Percentiles rank a stretch among this genome's conserved stretches.
phyloP scores from a whole-genome alignment of 1,140 invertebrate genomes.

The Dreissena polymorpha region DNA sequence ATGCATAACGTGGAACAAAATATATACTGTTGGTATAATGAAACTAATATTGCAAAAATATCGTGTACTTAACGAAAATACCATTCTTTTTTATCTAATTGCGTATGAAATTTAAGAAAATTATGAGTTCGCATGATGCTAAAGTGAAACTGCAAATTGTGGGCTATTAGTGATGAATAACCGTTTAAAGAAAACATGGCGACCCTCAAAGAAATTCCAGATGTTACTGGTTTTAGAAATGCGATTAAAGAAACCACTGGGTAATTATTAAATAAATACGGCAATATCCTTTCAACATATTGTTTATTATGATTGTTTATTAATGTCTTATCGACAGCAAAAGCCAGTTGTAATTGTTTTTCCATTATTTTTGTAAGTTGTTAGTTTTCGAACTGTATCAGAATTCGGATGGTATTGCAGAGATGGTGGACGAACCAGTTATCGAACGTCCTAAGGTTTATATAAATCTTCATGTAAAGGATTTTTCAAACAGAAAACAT shows the following conservation, averaged over 20 bases:
- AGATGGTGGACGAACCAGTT: conserved; percentile 10
- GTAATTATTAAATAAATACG: not conserved
- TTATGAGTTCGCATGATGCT: too few relatives aligned
- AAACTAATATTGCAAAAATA: too few relatives aligned
- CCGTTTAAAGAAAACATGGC: not conserved
- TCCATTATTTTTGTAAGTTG: not conserved
- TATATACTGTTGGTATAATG: too few relatives aligned
- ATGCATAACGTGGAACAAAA: too few relatives aligned
- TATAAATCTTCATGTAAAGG: too few relatives aligned
- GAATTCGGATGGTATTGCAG: conserved; percentile 2
- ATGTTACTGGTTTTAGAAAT: conserved; percentile 21
- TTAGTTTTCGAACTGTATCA: not conserved
- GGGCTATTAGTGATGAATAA: too few relatives aligned
- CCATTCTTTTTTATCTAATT: too few relatives aligned
- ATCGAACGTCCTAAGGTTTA: not conserved
- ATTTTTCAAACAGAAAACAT: too few relatives aligned
- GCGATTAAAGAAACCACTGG: conserved; percentile 22
- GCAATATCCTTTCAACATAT: not conserved
- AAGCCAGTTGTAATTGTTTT: not conserved
- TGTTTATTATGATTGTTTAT: not conserved
- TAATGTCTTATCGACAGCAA: not conserved
- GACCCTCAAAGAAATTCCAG: conserved; percentile 8
- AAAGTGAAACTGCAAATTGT: too few relatives aligned
- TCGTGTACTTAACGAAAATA: too few relatives aligned
- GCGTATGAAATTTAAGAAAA: too few relatives aligned